These are phyloP conservation scores for Fistularia commersonii DNA, from an alignment of 2,797 vertebrate genomes.

Conservation along the genomic window DNA sequence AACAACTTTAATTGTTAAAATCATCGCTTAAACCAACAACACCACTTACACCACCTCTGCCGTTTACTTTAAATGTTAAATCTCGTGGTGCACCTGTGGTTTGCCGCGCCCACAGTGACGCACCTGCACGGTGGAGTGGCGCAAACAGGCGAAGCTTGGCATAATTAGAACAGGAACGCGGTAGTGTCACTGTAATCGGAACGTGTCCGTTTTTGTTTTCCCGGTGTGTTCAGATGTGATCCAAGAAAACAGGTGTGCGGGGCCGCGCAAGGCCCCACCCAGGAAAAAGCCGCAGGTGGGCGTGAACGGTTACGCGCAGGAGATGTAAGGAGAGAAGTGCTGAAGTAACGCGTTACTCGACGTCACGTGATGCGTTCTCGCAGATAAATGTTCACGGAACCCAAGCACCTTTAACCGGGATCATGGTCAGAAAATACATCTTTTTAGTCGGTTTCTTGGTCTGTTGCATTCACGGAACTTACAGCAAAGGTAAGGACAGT, in stretches of 20 bases:
- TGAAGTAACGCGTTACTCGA: no score
- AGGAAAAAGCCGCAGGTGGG: no score
- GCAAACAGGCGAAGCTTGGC: background rate
- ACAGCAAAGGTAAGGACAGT: conserved; percentile 48
- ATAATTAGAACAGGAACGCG: background rate
- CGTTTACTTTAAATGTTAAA: background rate
- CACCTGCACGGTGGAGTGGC: conserved; percentile 22
- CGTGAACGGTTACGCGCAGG: no score
- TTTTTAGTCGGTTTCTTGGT: conserved; percentile 16
- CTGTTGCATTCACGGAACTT: conserved; percentile 16
- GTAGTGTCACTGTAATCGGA: background rate
- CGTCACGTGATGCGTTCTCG: no score
- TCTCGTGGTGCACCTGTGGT: conserved; percentile 12
- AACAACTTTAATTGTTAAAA: no score
- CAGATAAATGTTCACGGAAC: background rate
- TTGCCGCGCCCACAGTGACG: conserved; percentile 31
- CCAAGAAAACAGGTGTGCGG: no score
- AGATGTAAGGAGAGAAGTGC: no score
- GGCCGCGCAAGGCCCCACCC: no score
- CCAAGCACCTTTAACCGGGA: background rate
- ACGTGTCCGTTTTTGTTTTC: background rate
- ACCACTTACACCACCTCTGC: no score
- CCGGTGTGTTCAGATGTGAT: no score
- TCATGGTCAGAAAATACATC: conserved; percentile 24
- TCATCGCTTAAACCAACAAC: no score